phyloP scores from a whole-genome alignment of 2,888 invertebrate genomes.

The Drosophila anceps region DNA sequence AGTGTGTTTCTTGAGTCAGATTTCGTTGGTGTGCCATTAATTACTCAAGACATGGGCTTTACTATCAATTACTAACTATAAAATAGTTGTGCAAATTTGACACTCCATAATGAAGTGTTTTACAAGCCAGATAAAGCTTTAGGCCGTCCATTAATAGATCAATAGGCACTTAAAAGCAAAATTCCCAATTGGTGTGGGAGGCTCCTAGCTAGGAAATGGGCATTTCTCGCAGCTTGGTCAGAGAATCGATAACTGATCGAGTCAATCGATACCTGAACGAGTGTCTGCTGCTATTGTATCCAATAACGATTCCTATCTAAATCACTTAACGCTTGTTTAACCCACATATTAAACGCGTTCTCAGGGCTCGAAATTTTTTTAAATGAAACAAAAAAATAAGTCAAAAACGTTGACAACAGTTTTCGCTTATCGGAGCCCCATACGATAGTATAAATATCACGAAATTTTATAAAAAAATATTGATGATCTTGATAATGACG shows the following conservation, averaged over 20 bases:
- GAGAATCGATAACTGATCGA: conserved; percentile 8
- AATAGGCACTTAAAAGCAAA: conserved; percentile 15
- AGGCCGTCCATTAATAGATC: conserved; percentile 6
- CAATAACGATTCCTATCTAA: conserved; percentile 38
- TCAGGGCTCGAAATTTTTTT: neutral
- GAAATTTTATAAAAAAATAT: conserved; percentile 21
- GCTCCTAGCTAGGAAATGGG: neutral
- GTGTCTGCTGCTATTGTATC: conserved; percentile 2
- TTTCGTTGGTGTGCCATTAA: neutral
- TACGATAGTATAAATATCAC: conserved; percentile 33
- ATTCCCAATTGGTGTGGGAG: conserved; percentile 1
- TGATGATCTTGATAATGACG: conserved; percentile 19
- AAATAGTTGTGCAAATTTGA: neutral
- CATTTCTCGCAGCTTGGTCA: conserved; percentile 11
- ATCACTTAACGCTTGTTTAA: conserved; percentile 65
- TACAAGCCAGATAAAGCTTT: conserved; percentile 17
- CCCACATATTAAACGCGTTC: conserved; percentile 38
- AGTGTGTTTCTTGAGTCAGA: neutral
- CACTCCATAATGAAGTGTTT: conserved; percentile 10
- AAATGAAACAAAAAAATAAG: neutral
- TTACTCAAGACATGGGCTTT: neutral
- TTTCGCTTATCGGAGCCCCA: conserved; percentile 43
- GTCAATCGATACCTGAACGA: conserved; percentile 10
- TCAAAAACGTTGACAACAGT: conserved; percentile 8
- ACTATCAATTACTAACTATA: neutral